These are phyloP conservation scores for Dipodomys stephensi DNA, from an alignment of 2,113 vertebrate genomes.

Conservation along the genomic window DNA sequence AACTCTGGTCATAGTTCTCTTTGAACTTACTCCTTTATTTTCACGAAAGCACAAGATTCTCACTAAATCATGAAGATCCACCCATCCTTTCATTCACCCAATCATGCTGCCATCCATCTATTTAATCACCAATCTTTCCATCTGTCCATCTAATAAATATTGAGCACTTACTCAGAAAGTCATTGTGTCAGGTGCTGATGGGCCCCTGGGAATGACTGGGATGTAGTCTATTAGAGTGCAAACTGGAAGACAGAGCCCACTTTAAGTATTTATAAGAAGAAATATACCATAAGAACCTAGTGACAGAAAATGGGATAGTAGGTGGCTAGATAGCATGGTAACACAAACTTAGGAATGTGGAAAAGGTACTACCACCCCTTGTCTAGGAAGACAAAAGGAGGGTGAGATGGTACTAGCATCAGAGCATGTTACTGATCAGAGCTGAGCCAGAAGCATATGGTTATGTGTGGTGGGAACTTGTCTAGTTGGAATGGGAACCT, in stretches of 20 bases:
- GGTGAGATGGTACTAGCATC: background rate
- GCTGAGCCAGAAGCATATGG: background rate
- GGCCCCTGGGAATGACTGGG: background rate
- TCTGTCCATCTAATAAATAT: slow-evolving; percentile 26
- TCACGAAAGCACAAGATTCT: slow-evolving; percentile 37
- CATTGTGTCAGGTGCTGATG: background rate
- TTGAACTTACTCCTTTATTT: background rate
- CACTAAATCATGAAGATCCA: slow-evolving; percentile 32
- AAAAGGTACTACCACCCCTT: background rate
- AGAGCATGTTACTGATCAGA: background rate
- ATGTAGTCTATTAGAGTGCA: background rate
- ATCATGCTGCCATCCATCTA: background rate
- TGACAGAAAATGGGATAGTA: background rate
- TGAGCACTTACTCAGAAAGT: slow-evolving; percentile 12
- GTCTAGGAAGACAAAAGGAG: background rate
- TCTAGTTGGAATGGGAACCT: background rate
- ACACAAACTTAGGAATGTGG: background rate
- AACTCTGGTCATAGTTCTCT: slow-evolving; percentile 13
- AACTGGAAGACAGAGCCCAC: background rate
- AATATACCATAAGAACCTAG: background rate
- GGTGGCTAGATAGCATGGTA: background rate
- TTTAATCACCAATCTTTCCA: slow-evolving; percentile 8
- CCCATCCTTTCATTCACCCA: background rate
- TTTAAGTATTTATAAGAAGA: background rate
- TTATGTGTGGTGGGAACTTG: background rate